Conservation (phyloP, 2,797 vertebrate species). For the Brachyalestes nurse region DNA sequence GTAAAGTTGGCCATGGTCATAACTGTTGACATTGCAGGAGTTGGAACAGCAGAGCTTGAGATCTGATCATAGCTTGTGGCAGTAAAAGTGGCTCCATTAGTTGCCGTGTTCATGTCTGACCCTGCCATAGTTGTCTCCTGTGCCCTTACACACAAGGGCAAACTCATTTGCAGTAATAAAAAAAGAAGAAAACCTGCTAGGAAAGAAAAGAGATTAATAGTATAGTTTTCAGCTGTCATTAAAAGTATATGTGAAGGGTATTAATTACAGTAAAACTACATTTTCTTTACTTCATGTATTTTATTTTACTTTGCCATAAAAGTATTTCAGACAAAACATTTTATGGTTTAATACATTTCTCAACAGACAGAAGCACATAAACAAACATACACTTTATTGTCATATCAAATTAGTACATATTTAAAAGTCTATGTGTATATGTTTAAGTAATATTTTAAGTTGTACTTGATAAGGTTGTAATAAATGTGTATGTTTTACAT, state of each 20-base stretch:
- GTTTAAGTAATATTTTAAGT: too few relatives aligned
- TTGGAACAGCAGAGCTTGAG: not conserved
- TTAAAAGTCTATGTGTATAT: too few relatives aligned
- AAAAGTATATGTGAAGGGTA: too few relatives aligned
- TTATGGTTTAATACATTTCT: too few relatives aligned
- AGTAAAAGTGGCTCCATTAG: not conserved
- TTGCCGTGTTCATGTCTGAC: not conserved
- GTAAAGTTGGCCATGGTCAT: not conserved
- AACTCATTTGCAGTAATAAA: slow-evolving; percentile 66
- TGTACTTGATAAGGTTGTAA: too few relatives aligned
- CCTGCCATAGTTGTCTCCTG: accelerated
- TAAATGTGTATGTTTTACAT: too few relatives aligned
- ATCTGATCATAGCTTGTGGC: not conserved
- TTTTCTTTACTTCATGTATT: not conserved
- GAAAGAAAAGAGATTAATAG: slow-evolving; percentile 1
- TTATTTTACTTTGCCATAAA: too few relatives aligned
- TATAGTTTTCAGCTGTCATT: too few relatives aligned
- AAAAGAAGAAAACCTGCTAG: slow-evolving; percentile 60
- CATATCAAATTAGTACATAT: too few relatives aligned
- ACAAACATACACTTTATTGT: too few relatives aligned
- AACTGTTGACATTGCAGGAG: not conserved
- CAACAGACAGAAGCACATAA: too few relatives aligned
- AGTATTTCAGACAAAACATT: too few relatives aligned
- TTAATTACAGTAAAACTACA: not conserved
- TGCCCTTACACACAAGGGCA: slow-evolving; percentile 57